phyloP scores from a whole-genome alignment of 2,888 invertebrate species.

The Spialia ferax region DNA sequence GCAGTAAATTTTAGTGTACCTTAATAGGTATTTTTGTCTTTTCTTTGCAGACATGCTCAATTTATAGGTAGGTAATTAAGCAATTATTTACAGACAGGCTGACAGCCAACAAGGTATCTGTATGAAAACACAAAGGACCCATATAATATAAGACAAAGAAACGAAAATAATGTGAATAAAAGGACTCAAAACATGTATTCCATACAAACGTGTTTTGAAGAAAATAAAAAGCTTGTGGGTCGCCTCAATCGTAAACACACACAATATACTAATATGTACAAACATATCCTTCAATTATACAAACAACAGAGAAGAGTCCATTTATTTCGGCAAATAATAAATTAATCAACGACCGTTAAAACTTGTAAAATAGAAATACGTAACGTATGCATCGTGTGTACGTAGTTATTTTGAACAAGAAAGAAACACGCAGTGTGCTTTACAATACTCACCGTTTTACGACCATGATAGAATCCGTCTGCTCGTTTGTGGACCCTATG shows the following conservation, averaged over 20 bases:
- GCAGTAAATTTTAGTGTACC: no score
- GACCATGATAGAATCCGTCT: conserved; percentile 87
- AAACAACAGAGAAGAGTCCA: not conserved
- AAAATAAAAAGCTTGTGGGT: conserved; percentile 3
- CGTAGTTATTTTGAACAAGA: conserved; percentile 13
- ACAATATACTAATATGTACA: not conserved
- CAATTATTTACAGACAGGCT: no score
- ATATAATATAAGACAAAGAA: not conserved
- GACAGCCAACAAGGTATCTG: no score
- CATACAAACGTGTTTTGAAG: conserved; percentile 6
- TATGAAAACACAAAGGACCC: not conserved
- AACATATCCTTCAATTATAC: not conserved
- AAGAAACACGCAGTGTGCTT: conserved; percentile 50
- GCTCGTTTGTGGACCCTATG: conserved; percentile 86
- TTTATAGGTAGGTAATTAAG: no score
- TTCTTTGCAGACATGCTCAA: no score
- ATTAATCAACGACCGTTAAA: conserved; percentile 3
- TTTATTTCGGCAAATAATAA: not conserved
- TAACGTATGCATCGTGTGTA: not conserved
- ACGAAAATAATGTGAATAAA: not conserved
- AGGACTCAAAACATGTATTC: not conserved
- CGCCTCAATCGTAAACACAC: conserved; percentile 8
- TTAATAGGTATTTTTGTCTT: no score
- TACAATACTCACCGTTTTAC: conserved; percentile 82
- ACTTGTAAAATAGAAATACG: conserved; percentile 12